These are phyloP conservation scores for Drosophila phalerata DNA, from an alignment of 2,888 invertebrate genomes.

Conservation along the genomic window DNA sequence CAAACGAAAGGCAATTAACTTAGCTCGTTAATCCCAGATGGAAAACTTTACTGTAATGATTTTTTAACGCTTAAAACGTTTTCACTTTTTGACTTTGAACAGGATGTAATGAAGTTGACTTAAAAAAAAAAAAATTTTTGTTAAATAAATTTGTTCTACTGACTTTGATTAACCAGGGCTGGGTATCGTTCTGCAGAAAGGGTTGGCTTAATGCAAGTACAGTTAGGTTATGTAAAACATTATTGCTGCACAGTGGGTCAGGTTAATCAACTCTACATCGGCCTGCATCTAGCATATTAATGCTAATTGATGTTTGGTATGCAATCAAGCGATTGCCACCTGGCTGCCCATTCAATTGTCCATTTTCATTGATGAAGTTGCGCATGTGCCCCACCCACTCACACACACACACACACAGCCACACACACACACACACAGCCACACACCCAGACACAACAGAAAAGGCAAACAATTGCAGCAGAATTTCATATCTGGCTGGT, in stretches of 20 bases:
- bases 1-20: too few relatives aligned
- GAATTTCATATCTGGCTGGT: constrained; percentile 36
- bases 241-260: constrained; percentile 20
- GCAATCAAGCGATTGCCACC: constrained; percentile 55
- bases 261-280: constrained; percentile 40
- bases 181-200: neutral
- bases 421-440: constrained; percentile 13
- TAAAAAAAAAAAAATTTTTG: too few relatives aligned
- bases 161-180: neutral
- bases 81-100: too few relatives aligned
- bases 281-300: constrained; percentile 10
- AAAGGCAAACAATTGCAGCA: constrained; percentile 24
- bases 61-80: too few relatives aligned
- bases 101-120: too few relatives aligned
- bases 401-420: constrained; percentile 28
- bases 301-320: constrained; percentile 56
- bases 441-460: constrained; percentile 7
- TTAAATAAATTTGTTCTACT: neutral
- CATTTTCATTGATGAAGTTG: constrained; percentile 71
- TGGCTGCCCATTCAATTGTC: constrained; percentile 69
- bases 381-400: constrained; percentile 41
- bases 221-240: constrained; percentile 6
- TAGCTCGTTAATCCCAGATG: too few relatives aligned
- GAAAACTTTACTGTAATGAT: too few relatives aligned
- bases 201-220: neutral